Conservation (phyloP, 2,113 vertebrate species). For the Echinops telfairi region DNA sequence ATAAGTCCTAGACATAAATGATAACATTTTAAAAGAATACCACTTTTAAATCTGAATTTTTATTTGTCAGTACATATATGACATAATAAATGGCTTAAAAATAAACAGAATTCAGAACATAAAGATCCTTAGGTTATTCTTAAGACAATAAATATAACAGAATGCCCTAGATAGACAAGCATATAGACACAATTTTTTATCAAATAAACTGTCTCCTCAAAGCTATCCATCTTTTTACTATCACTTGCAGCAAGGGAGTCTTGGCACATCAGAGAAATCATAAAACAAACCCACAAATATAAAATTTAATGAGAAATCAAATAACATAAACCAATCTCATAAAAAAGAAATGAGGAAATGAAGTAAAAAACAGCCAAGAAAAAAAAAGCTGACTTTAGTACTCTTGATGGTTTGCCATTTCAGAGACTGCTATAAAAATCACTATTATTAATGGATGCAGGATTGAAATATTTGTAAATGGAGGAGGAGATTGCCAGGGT, state of each 20-base stretch:
- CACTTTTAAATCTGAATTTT: constrained; percentile 49
- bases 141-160: constrained; percentile 65
- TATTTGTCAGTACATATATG: constrained; percentile 45
- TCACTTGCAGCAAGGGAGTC: constrained; percentile 48
- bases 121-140: constrained; percentile 30
- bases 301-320: constrained; percentile 83
- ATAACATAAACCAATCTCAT: constrained; percentile 78
- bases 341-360: constrained; percentile 78
- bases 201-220: constrained; percentile 65
- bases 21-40: constrained; percentile 46
- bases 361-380: constrained; percentile 69
- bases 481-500: not conserved
- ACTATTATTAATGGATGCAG: constrained; percentile 63
- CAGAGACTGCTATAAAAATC: constrained; percentile 43
- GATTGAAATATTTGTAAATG: constrained; percentile 42
- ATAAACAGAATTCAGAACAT: constrained; percentile 39
- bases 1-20: constrained; percentile 10
- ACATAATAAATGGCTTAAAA: constrained; percentile 34
- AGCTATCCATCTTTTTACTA: constrained; percentile 61
- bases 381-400: constrained; percentile 68
- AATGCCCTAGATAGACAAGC: constrained; percentile 33
- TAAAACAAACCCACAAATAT: constrained; percentile 79
- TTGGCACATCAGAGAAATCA: constrained; percentile 69
- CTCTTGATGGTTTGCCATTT: constrained; percentile 66
- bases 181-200: constrained; percentile 56